A percentile compares a stretch with the other conserved stretches of the same genome.
phyloP scores from a whole-genome alignment of 2,797 vertebrate genomes.

The Lophura swinhoii region DNA sequence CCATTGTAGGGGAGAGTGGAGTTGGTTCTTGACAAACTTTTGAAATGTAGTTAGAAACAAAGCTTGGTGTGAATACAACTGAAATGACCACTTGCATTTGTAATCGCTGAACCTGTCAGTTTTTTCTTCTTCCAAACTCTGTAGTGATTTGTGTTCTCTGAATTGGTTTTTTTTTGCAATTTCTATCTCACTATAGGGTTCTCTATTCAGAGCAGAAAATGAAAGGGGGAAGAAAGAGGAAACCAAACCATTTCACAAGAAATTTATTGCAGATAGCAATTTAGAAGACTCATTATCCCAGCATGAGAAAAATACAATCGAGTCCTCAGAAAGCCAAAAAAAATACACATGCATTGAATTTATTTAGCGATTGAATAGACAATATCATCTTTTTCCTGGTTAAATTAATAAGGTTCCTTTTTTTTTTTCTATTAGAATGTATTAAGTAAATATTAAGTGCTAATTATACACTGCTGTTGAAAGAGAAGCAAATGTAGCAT shows the following conservation, averaged over 20 bases:
- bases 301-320: slow-evolving; percentile 57
- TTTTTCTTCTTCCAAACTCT: slow-evolving; percentile 57
- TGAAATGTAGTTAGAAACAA: slow-evolving; percentile 13
- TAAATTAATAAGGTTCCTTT: slow-evolving; percentile 50
- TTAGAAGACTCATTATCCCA: slow-evolving; percentile 73
- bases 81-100: slow-evolving; percentile 54
- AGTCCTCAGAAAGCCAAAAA: slow-evolving; percentile 68
- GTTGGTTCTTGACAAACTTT: background rate
- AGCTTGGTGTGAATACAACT: background rate
- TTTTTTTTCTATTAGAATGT: background rate
- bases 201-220: slow-evolving; percentile 64
- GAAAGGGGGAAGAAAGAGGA: slow-evolving; percentile 45
- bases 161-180: slow-evolving; percentile 68
- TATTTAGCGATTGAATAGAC: slow-evolving; percentile 17
- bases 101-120: slow-evolving; percentile 39
- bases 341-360: slow-evolving; percentile 50
- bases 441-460: slow-evolving; percentile 63
- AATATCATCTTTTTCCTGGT: slow-evolving; percentile 28
- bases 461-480: slow-evolving; percentile 65
- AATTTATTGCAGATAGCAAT: slow-evolving; percentile 74
- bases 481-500: background rate
- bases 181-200: slow-evolving; percentile 64
- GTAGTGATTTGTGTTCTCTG: slow-evolving; percentile 56
- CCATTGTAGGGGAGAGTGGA: background rate
- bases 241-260: slow-evolving; percentile 68